Base-by-base conservation (phyloP, 2,113 vertebrate species). In the Alligator mississippiensis region DNA sequence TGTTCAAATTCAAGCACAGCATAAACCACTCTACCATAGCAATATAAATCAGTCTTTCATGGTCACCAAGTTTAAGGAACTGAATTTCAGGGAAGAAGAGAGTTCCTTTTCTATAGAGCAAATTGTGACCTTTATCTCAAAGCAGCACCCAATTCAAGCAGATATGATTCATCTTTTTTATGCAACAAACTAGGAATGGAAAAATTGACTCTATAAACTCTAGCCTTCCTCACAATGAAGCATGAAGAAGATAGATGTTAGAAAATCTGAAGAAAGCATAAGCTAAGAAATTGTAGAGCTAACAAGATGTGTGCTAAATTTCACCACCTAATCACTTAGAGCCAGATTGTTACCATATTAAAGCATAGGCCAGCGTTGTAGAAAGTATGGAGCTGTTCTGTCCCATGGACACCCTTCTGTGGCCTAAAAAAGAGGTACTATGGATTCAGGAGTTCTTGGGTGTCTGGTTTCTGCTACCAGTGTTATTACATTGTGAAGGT, bases 111-210 rank as follows among this genome's bases (percentile, higher is more conserved):
- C 90, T 95, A 57, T 90, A 92, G 86, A 96, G 77, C 72, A 97
- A 96, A 96, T 93, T 90, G 70, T 97, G 96, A 97, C 97, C 96
- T 98, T 98, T 97, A 97, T 94, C 94, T 97, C 93, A 97, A 97
- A 96, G 83, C 93, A 95, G 28, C 88, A 75, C 75, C 88, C 77
- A 92, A 30, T 92, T 94, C 82, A 83, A 72, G 86, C 82, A 90
- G 63, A 84, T 94, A 89, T 62, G 80, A 94, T 95, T 97, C 70
- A 93, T 90, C n/a, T 87, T 92, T 85, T 89, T 93, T 77, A 88
- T 92, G n/a, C 16, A 68, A 62, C 62, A 62, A 95, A 77, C 81
- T 85, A 85, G 62, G 59, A 90, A 90, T 66, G 27, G 11, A 12
- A 94, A 93, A 93, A 88, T 61, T 79, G 59, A n/a, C 83, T 80